Evolutionary conservation across 2,888 invertebrate genomes (phyloP), one percentile per base, ranked within the genome.

Genomic region (Orthosia incerta): DNA sequence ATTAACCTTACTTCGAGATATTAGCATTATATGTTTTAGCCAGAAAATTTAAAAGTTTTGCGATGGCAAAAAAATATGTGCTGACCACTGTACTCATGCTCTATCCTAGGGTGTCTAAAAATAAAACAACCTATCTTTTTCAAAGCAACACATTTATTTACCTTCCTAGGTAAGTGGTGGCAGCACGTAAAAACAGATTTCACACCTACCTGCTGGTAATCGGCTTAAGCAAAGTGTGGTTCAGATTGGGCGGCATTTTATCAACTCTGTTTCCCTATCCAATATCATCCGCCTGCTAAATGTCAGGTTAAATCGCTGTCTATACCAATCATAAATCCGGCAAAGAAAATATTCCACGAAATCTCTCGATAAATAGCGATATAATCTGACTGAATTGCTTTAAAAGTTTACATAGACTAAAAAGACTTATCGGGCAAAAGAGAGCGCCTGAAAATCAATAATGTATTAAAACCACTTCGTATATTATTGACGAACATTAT

Each of bases 211-310:
- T 61, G 74, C 18, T n/a, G 50, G 69, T 77, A 81, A 80, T 82
- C 78, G 71, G 83, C 62, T 84, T 83, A 80, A 71, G 71, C 83
- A 72, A 84, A 83, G 78, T 67, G 74, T 70, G 65, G 46, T 39
- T 31, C 67, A 76, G 71, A 74, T 79, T 68, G 57, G 69, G 23
- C 31, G 18, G 51, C 26, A 70, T 61, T 83, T 77, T 66, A 66
- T 84, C 62, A 76, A 76, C 74, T 74, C 74, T 71, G 68, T 51
- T 76, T 71, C 71, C 72, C 74, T 69, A 64, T 76, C 59, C 64
- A 71, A 71, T 74, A 76, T 74, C 74, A 82, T 72, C 63, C 63
- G 46, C 23, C 64, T 59, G 61, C 53, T 39, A 69, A 83, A 69
- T 71, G 74, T 76, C 45, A n/a, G 23, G 66, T 55, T 48, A 59